Base-by-base conservation (phyloP, 1,140 invertebrate species). In the Cydia strobilella region DNA sequence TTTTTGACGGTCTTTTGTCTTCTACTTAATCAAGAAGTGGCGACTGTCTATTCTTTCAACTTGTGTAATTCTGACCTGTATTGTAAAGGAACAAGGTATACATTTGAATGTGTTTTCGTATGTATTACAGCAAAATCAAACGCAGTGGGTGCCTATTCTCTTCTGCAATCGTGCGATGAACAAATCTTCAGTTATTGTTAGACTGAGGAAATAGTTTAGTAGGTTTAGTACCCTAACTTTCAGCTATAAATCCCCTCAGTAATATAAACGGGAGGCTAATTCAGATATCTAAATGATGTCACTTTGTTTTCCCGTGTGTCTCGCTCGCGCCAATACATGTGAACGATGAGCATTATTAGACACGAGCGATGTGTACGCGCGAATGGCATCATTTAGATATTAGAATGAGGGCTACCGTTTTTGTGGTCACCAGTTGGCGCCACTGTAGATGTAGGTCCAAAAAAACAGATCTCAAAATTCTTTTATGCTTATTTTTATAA, bases 171-270 rank as follows among this genome's bases (percentile, higher is more conserved):
- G 10, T 10, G 18, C 18, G 54, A 59, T 65, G 63, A 15, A 35
- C 63, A 65, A 65, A 65, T 65, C 13, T 65, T 65, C 25, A 35
- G 25, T 65, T 35, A 65, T 65, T 65, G 63, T 65, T 65, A 13
- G 13, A 35, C 27, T 27, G 63, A 7, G 12, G 23, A 65, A 31
- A 35, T 65, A 65, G 27, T 65, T 63, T 63, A 2, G 25, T 65
- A 7, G 3, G 12, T 65, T 13, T n/a, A 2, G 23, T 54, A 59
- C 20, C 54, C 6, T 3, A 10, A 7, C 9, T 54, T 54, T 54
- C 51, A 54, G n/a, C 51, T 54, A n/a, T 54, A 15, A 45, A 13
- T 13, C 15, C 42, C 6, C 31, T 31, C 31, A 31, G 5, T 3
- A 31, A 6, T 27, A 27, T 27, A 2, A n/a, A n/a, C n/a, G 2